Evolutionary conservation across 1,140 invertebrate species (phyloP).

Genomic region (Oreohelix idahoensis): DNA sequence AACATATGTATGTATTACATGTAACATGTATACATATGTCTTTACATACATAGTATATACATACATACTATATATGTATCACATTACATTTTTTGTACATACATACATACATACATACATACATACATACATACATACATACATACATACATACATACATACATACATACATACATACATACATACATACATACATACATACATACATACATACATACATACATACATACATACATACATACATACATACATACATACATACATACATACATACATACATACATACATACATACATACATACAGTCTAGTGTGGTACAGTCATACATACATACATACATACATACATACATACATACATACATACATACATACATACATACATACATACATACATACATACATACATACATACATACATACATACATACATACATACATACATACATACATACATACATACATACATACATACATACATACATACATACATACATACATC

Average conservation of each 20-base stretch:
- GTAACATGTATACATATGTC: too few species aligned
- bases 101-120: constrained; percentile 42
- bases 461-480: not conserved
- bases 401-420: constrained; percentile 14
- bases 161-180: constrained; percentile 57
- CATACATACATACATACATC: constrained; percentile 9
- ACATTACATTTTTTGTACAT: not conserved
- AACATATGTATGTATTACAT: too few species aligned
- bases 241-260: not conserved
- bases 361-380: constrained; percentile 8
- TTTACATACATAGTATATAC: too few species aligned
- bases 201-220: constrained; percentile 55
- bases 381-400: constrained; percentile 7
- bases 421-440: constrained; percentile 24
- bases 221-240: not conserved
- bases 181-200: constrained; percentile 57
- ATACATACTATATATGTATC: too few species aligned
- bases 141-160: constrained; percentile 52
- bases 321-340: too few species aligned
- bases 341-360: too few species aligned
- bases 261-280: too few species aligned
- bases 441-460: constrained; percentile 26
- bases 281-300: too few species aligned
- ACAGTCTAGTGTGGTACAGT: too few species aligned
- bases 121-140: constrained; percentile 45